Conservation (phyloP, 2,888 invertebrate genomes). For the Phengaris alcon region DNA sequence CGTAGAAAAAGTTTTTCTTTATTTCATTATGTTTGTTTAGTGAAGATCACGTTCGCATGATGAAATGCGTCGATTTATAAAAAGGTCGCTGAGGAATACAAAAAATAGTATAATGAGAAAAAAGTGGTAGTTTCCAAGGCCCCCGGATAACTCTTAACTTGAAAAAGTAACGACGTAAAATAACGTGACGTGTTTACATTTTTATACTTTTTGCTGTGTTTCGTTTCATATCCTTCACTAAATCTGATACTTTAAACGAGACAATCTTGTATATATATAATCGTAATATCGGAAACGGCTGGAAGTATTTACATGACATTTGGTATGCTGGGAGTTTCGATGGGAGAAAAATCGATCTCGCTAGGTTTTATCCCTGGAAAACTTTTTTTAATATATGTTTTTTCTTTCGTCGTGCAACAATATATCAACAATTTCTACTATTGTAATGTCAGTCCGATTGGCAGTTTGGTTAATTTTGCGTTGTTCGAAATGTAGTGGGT, state of each 20-base stretch:
- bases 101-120: slow-evolving; percentile 17
- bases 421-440: too few relatives aligned
- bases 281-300: too few relatives aligned
- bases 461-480: too few relatives aligned
- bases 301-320: too few relatives aligned
- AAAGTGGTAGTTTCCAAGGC: slow-evolving; percentile 21
- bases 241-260: not conserved
- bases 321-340: too few relatives aligned
- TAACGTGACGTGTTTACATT: not conserved
- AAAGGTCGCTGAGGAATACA: slow-evolving; percentile 21
- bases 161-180: slow-evolving; percentile 15
- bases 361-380: too few relatives aligned
- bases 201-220: not conserved
- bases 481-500: too few relatives aligned
- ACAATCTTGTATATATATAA: too few relatives aligned
- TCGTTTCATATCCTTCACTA: not conserved
- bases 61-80: slow-evolving; percentile 25
- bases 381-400: too few relatives aligned
- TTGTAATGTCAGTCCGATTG: too few relatives aligned
- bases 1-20: not conserved
- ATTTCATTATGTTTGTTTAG: slow-evolving; percentile 11
- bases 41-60: slow-evolving; percentile 22
- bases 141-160: not conserved
- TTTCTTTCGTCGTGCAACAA: too few relatives aligned
- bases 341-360: too few relatives aligned